phyloP scores from a whole-genome alignment of 1,140 invertebrate genomes.

The Paramacrobiotus metropolitanus region DNA sequence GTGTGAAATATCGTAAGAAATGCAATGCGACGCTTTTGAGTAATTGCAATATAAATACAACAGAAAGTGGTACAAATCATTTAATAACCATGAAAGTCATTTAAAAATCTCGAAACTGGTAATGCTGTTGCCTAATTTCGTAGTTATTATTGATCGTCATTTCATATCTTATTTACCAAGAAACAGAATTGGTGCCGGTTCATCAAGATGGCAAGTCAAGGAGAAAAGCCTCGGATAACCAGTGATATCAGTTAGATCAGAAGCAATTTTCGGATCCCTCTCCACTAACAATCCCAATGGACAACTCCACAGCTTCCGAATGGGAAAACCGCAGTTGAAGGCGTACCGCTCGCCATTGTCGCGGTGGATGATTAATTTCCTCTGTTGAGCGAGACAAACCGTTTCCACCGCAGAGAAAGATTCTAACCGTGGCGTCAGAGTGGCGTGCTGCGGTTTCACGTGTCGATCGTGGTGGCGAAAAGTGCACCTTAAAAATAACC shows the following conservation, averaged over 20 bases:
- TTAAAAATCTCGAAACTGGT: too few relatives aligned
- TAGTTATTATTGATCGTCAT: too few relatives aligned
- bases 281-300: background rate
- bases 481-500: too few relatives aligned
- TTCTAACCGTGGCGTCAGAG: background rate
- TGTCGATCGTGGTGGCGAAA: background rate
- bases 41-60: too few relatives aligned
- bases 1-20: too few relatives aligned
- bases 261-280: background rate
- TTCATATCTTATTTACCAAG: too few relatives aligned
- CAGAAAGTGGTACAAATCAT: too few relatives aligned
- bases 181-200: background rate
- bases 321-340: background rate
- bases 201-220: background rate
- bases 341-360: background rate
- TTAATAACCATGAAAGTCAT: too few relatives aligned
- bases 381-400: background rate
- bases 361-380: background rate
- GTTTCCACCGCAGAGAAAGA: background rate
- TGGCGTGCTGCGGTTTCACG: background rate
- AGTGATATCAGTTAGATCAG: background rate
- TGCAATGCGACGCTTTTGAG: too few relatives aligned
- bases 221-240: background rate
- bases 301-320: background rate
- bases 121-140: too few relatives aligned